phyloP scores from a whole-genome alignment of 2,797 vertebrate genomes.

The Sebastolobus alascanus region DNA sequence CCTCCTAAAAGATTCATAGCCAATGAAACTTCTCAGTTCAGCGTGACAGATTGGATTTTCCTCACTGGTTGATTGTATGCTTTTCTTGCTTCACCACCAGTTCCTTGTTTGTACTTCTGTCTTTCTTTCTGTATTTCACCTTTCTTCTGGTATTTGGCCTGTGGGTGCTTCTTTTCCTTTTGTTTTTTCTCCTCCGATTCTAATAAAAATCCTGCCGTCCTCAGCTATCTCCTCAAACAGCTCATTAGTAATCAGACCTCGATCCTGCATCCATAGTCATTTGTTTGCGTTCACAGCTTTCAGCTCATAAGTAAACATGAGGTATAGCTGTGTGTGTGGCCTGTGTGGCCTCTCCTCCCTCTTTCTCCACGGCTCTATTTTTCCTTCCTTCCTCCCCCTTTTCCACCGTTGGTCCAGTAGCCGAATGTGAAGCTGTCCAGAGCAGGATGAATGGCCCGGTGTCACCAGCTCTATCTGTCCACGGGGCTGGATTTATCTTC shows the following conservation, averaged over 20 bases:
- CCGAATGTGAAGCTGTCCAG: conserved; percentile 44
- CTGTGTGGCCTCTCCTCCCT: conserved; percentile 13
- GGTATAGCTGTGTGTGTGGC: conserved; percentile 40
- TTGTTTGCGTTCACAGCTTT: conserved; percentile 48
- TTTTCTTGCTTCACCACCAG: conserved; percentile 23
- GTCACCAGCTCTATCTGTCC: conserved; percentile 56
- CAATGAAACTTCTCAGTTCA: conserved; percentile 64
- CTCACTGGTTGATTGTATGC: conserved; percentile 50
- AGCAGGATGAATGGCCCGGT: conserved; percentile 48
- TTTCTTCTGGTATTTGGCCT: conserved; percentile 36
- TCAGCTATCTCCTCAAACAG: conserved; percentile 36
- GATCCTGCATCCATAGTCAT: conserved; percentile 28
- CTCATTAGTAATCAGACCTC: conserved; percentile 62
- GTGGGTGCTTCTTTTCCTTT: conserved; percentile 43
- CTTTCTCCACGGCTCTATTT: conserved; percentile 22
- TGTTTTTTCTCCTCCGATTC: conserved; percentile 28
- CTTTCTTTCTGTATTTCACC: conserved; percentile 27
- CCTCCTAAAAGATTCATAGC: conserved; percentile 74
- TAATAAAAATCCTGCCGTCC: conserved; percentile 30
- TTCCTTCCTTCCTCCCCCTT: not conserved
- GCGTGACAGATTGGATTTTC: conserved; percentile 73
- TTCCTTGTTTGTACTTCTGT: conserved; percentile 43
- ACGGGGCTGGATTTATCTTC: conserved; percentile 64
- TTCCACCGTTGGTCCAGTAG: conserved; percentile 33
- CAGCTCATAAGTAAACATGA: conserved; percentile 72